Evolutionary conservation across 2,888 invertebrate genomes (phyloP).

Genomic region (Linyphia triangularis): DNA sequence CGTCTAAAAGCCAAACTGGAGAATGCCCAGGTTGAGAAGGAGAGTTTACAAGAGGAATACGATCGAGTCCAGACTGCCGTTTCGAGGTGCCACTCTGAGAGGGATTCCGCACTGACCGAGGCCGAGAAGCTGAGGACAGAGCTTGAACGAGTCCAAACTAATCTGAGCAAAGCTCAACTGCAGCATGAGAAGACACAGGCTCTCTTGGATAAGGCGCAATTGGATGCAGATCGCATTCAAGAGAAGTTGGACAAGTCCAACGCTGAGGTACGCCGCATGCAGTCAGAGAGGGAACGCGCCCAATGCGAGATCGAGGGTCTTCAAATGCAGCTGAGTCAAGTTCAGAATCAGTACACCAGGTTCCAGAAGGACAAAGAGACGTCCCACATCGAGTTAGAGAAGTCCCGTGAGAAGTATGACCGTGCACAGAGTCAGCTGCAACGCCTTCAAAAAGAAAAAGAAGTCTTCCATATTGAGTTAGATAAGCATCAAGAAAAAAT

Average conservation of each 20-base stretch:
- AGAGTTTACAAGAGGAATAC: constrained; percentile 94
- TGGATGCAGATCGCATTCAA: constrained; percentile 79
- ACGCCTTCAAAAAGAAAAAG: constrained; percentile 93
- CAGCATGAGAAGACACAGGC: constrained; percentile 95
- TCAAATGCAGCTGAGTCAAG: constrained; percentile 92
- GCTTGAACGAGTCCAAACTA: constrained; percentile 84
- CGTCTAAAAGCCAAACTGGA: constrained; percentile 95
- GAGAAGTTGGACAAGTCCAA: constrained; percentile 77
- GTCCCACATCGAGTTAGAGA: constrained; percentile 89
- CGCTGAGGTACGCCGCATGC: constrained; percentile 79
- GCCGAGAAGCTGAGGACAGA: constrained; percentile 77
- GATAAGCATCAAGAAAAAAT: constrained; percentile 90
- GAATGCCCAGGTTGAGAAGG: constrained; percentile 96
- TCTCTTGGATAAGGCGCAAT: constrained; percentile 90
- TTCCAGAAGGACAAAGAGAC: constrained; percentile 94
- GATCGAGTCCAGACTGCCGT: constrained; percentile 91
- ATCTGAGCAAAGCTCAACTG: constrained; percentile 92
- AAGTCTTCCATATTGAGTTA: constrained; percentile 89
- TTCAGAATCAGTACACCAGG: constrained; percentile 90
- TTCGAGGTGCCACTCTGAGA: constrained; percentile 91
- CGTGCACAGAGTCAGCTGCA: constrained; percentile 88
- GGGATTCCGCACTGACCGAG: constrained; percentile 86
- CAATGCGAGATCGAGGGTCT: constrained; percentile 94
- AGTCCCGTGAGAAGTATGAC: constrained; percentile 92
- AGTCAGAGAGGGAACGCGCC: constrained; percentile 94